phyloP scores from a whole-genome alignment of 2,797 vertebrate species.

The Xenentodon cancila region DNA sequence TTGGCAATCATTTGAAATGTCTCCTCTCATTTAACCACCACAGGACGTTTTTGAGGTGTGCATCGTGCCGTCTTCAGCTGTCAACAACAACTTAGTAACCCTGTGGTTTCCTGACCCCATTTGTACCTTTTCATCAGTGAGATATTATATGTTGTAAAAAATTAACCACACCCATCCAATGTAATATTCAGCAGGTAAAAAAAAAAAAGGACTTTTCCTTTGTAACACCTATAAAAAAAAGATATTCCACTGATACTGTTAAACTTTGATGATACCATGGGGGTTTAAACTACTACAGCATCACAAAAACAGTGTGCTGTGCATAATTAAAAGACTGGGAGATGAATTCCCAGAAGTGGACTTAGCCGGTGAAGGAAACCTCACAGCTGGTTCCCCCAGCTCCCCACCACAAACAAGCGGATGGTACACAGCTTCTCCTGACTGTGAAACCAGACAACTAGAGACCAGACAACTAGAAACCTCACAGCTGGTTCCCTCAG shows the following conservation, averaged over 20 bases:
- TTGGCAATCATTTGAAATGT: not conserved
- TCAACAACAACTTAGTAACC: conserved; percentile 32
- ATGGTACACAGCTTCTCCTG: conserved; percentile 67
- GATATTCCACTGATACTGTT: not conserved
- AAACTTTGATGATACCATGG: not conserved
- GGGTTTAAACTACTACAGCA: too few relatives aligned
- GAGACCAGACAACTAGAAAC: too few relatives aligned
- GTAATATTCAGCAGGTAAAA: too few relatives aligned
- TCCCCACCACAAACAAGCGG: conserved; percentile 25
- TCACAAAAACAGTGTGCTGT: not conserved
- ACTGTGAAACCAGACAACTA: conserved; percentile 37
- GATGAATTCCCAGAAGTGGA: conserved; percentile 18
- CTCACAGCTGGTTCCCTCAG: conserved; percentile 13
- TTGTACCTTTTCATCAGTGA: not conserved
- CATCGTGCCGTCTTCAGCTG: not conserved
- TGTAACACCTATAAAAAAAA: too few relatives aligned
- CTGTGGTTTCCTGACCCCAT: too few relatives aligned
- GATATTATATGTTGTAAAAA: too few relatives aligned
- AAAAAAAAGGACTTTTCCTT: too few relatives aligned
- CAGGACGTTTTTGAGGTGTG: not conserved
- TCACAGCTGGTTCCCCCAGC: conserved; percentile 22
- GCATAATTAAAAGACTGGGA: conserved; percentile 42
- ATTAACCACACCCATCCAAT: not conserved
- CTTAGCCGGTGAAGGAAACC: conserved; percentile 40
- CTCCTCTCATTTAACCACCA: too few relatives aligned